A percentile compares a stretch with the other conserved stretches of the same genome.
phyloP scores from a whole-genome alignment of 2,113 vertebrate species.

The Crotalus viridis region DNA sequence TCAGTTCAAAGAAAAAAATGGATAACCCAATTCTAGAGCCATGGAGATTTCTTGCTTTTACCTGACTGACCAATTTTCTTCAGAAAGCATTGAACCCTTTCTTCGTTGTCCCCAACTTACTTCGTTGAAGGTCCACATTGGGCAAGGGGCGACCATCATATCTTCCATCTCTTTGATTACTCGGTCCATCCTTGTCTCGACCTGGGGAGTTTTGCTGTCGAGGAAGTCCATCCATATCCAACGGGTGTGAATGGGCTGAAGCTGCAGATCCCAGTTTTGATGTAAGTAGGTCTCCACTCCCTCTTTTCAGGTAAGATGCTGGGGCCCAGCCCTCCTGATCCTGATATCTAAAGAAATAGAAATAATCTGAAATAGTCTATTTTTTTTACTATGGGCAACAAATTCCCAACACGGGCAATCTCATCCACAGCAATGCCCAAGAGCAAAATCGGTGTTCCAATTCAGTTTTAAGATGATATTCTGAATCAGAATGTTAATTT shows the following conservation, averaged over 20 bases:
- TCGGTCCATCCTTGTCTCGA: constrained; percentile 74
- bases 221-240: constrained; percentile 84
- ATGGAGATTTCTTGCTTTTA: background rate
- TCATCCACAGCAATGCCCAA: background rate
- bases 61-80: fast-evolving
- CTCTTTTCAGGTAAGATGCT: constrained; percentile 92
- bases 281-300: constrained; percentile 75
- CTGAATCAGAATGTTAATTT: background rate
- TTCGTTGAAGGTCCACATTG: constrained; percentile 77
- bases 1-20: background rate
- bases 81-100: background rate
- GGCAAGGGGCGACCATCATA: constrained; percentile 64
- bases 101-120: constrained; percentile 56
- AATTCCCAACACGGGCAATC: background rate
- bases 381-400: background rate
- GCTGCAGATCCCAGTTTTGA: constrained; percentile 79
- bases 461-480: background rate
- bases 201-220: constrained; percentile 70
- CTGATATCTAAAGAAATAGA: constrained; percentile 78
- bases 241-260: constrained; percentile 75
- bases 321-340: constrained; percentile 96
- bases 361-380: background rate
- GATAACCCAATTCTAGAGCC: background rate
- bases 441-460: background rate
- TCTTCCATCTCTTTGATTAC: constrained; percentile 74